Evolutionary conservation across 2,888 invertebrate genomes (phyloP).

Genomic region (Nesidiocoris tenuis): DNA sequence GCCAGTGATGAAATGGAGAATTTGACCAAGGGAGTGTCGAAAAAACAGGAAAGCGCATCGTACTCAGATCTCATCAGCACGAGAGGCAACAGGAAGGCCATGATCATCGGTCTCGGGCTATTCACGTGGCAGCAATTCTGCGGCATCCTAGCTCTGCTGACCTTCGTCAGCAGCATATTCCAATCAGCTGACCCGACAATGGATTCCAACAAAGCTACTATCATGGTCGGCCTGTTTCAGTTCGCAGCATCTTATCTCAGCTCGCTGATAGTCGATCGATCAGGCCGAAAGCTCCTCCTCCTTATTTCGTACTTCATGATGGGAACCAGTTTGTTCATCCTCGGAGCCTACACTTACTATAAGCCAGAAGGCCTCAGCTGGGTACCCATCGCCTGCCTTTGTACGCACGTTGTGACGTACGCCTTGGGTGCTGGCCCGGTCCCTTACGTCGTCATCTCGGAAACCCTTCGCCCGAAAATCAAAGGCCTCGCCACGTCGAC

Average conservation of each 20-base stretch:
- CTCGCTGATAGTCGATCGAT: slow-evolving; percentile 54
- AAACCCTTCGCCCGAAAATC: slow-evolving; percentile 57
- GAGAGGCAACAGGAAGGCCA: slow-evolving; percentile 54
- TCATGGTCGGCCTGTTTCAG: slow-evolving; percentile 56
- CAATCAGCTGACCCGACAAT: slow-evolving; percentile 52
- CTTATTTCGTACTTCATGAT: slow-evolving; percentile 55
- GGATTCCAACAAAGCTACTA: slow-evolving; percentile 53
- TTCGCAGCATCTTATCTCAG: slow-evolving; percentile 52
- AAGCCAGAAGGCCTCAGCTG: slow-evolving; percentile 51
- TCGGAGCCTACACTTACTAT: slow-evolving; percentile 53
- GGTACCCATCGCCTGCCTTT: slow-evolving; percentile 56
- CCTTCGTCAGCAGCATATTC: slow-evolving; percentile 53
- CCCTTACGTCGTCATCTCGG: slow-evolving; percentile 56
- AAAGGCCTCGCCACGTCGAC: slow-evolving; percentile 56
- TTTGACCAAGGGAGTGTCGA: slow-evolving; percentile 27
- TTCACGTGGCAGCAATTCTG: slow-evolving; percentile 56
- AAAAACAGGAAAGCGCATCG: slow-evolving; percentile 43
- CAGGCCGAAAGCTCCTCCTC: slow-evolving; percentile 57
- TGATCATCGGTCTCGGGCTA: slow-evolving; percentile 55
- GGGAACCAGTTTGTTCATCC: slow-evolving; percentile 51
- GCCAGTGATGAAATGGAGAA: slow-evolving; percentile 46
- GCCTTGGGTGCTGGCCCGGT: slow-evolving; percentile 57
- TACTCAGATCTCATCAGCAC: slow-evolving; percentile 54
- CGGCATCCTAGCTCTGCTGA: slow-evolving; percentile 57
- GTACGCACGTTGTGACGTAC: slow-evolving; percentile 56